Conservation (phyloP, 2,888 invertebrate genomes). For the Galerucella pusilla region DNA sequence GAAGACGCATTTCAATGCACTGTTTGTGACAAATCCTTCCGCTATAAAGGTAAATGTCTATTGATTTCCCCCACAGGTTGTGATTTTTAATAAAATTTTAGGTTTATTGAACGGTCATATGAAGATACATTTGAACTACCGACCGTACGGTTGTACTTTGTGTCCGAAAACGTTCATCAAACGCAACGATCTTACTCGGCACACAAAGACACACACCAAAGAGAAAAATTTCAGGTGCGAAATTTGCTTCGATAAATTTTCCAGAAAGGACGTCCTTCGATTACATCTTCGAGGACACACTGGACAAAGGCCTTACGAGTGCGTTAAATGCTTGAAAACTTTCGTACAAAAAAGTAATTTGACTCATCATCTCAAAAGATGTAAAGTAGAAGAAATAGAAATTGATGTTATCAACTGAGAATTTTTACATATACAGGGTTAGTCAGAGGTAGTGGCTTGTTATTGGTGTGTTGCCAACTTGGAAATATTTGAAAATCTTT, state of each 20-base stretch:
- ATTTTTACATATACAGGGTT: neutral
- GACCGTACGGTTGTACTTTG: slow-evolving; percentile 21
- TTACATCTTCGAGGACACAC: slow-evolving; percentile 21
- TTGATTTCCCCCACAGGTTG: too few species aligned
- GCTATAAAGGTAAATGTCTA: slow-evolving; percentile 24
- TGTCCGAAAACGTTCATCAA: slow-evolving; percentile 29
- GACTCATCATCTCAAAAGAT: slow-evolving; percentile 26
- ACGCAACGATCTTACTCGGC: slow-evolving; percentile 23
- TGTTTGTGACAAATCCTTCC: slow-evolving; percentile 22
- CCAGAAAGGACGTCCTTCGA: slow-evolving; percentile 27
- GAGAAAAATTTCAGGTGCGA: slow-evolving; percentile 29
- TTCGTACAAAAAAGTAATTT: slow-evolving; percentile 27
- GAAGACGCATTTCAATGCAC: slow-evolving; percentile 21
- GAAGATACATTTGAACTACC: slow-evolving; percentile 22
- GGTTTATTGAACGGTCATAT: slow-evolving; percentile 29
- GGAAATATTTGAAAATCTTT: too few species aligned
- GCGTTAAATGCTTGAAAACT: slow-evolving; percentile 16
- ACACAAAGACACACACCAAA: slow-evolving; percentile 25
- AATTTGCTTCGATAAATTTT: slow-evolving; percentile 24
- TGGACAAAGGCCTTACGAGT: slow-evolving; percentile 24
- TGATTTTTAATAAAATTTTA: neutral
- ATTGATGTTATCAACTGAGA: neutral
- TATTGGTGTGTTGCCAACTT: neutral
- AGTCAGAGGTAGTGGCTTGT: neutral
- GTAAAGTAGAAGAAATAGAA: neutral